phyloP scores from a whole-genome alignment of 1,140 invertebrate species.

The Vanessa atalanta region DNA sequence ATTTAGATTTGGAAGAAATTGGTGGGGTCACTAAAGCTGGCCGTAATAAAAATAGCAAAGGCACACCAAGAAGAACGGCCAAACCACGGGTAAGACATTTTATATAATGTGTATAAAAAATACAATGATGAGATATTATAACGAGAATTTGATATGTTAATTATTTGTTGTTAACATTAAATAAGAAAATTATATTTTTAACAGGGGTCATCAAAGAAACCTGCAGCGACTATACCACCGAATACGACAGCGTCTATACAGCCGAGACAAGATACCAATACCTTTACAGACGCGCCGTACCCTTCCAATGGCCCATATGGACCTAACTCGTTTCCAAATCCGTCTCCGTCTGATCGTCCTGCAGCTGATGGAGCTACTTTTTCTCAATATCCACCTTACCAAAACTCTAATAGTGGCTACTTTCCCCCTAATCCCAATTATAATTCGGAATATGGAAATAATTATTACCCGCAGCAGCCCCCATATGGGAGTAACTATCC shows the following conservation, averaged over 20 bases:
- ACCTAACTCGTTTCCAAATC: conserved; percentile 34
- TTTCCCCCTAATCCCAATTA: conserved; percentile 72
- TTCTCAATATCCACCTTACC: conserved; percentile 61
- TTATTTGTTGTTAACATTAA: background rate
- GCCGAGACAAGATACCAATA: conserved; percentile 43
- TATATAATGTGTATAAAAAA: background rate
- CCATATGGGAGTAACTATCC: conserved; percentile 60
- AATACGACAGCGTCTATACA: conserved; percentile 73
- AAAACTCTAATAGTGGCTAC: conserved; percentile 60
- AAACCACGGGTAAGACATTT: conserved; percentile 54
- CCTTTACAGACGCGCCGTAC: conserved; percentile 47
- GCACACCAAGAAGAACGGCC: conserved; percentile 44
- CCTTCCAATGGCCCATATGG: conserved; percentile 59
- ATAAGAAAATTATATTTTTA: conserved; percentile 23
- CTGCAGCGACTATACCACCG: conserved; percentile 85
- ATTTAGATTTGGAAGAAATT: conserved; percentile 89
- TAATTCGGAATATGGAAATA: conserved; percentile 69
- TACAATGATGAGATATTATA: no score
- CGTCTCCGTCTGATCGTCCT: conserved; percentile 47
- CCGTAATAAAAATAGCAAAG: conserved; percentile 54
- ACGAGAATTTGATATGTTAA: no score
- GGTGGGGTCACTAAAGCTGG: conserved; percentile 74
- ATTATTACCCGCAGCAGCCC: conserved; percentile 39
- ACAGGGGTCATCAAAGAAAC: conserved; percentile 79
- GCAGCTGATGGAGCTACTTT: conserved; percentile 55